Base-by-base conservation (phyloP, 2,797 vertebrate species). In the Pseudomugil gertrudae region DNA sequence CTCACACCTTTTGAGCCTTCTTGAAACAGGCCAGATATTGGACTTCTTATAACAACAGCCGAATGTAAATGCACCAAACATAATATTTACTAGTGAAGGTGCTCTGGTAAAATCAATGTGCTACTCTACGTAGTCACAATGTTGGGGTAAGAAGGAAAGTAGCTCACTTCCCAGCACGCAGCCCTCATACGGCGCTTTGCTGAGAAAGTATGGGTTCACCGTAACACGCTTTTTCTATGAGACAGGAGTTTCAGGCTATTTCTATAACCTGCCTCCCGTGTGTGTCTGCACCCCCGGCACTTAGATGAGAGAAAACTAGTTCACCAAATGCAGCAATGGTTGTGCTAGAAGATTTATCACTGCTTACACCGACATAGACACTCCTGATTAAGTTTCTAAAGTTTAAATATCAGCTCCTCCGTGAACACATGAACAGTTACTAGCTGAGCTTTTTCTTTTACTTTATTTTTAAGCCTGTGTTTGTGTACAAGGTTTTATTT, bases 31-130 rank as follows among this genome's bases (percentile, higher is more conserved):
- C 79, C 32, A 9, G 1, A 48, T 47, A 72, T 0, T 15, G 58
- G 76, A 57, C 36, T 64, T 78, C 66, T 69, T 74, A 67, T 66
- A 81, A 79, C 80, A 79, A 84, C 69, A 48, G 72, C 79, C 60
- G 43, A 27, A 63, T 3, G 11, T 63, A 43, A 33, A 78, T 45
- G 63, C 43, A 71, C 51, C 79, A 71, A 64, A 59, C 65, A 83
- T 70, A 58, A 73, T 66, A 73, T 84, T 81, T 58, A 30, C 68
- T 69, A 56, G 66, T 56, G 75, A 81, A 85, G 83, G 51, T 5
- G 26, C 69, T 74, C 55, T 77, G 79, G 77, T 66, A 72, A 66
- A 82, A 85, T 80, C 82, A 73, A 74, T 78, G 83, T 36, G 23
- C 36, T 67, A 63, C 57, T 63, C 47, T 35, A 77, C 68, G 78